phyloP scores from a whole-genome alignment of 2,888 invertebrate species.

The Seira musarum region DNA sequence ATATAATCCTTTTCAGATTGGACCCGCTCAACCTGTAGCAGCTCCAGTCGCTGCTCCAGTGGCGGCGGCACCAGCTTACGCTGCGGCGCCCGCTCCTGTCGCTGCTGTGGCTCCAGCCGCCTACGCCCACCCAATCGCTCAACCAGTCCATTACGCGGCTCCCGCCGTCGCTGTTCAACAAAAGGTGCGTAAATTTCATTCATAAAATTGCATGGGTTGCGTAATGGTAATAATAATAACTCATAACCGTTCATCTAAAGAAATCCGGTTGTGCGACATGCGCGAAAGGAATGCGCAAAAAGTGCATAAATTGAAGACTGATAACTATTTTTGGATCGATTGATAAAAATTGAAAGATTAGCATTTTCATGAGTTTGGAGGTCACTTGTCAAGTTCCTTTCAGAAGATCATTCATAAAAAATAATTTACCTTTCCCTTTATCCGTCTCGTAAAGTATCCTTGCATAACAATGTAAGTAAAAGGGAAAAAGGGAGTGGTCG shows the following conservation, averaged over 20 bases:
- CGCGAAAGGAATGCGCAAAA: slow-evolving; percentile 4
- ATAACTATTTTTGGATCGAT: too few relatives aligned
- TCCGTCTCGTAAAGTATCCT: background rate
- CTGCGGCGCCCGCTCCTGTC: slow-evolving; percentile 31
- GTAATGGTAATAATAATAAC: background rate
- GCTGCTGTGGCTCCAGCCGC: slow-evolving; percentile 41
- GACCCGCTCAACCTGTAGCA: slow-evolving; percentile 52
- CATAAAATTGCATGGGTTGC: background rate
- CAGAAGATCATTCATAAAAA: slow-evolving; percentile 35
- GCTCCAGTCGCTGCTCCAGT: slow-evolving; percentile 29
- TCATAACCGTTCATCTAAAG: background rate
- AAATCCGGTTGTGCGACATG: background rate
- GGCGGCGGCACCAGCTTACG: slow-evolving; percentile 2
- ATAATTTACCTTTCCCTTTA: slow-evolving; percentile 24
- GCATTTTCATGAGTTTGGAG: too few relatives aligned
- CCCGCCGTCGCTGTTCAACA: slow-evolving; percentile 66
- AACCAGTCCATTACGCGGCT: slow-evolving; percentile 66
- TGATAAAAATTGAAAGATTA: too few relatives aligned
- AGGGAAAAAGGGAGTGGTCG: slow-evolving; percentile 52
- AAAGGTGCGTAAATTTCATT: slow-evolving; percentile 61
- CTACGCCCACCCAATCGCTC: slow-evolving; percentile 54
- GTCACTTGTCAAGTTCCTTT: slow-evolving; percentile 49
- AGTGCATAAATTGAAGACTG: too few relatives aligned
- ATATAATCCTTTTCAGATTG: slow-evolving; percentile 53
- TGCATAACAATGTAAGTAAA: slow-evolving; percentile 40